phyloP scores from a whole-genome alignment of 2,888 invertebrate genomes.

The Drosophila conformis region DNA sequence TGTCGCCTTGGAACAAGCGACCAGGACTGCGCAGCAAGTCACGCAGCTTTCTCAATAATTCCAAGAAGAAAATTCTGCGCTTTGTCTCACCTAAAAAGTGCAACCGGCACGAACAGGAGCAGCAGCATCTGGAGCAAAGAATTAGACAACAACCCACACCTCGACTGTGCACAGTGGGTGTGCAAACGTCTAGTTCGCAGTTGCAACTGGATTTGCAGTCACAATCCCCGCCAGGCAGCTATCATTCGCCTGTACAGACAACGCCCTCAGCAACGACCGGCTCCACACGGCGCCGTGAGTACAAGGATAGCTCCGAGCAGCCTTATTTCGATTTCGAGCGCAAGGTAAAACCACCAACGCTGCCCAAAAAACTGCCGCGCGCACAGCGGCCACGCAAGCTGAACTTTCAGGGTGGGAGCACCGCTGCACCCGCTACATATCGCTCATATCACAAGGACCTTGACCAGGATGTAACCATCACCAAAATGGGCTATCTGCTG shows the following conservation, averaged over 20 bases:
- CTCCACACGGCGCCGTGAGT: slow-evolving; percentile 28
- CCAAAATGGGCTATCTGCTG: slow-evolving; percentile 83
- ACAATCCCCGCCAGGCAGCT: slow-evolving; percentile 83
- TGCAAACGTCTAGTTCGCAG: slow-evolving; percentile 75
- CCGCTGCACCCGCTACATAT: slow-evolving; percentile 71
- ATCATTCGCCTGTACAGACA: slow-evolving; percentile 81
- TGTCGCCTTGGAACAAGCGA: slow-evolving; percentile 79
- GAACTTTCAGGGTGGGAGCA: slow-evolving; percentile 62
- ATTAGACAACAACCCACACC: slow-evolving; percentile 23
- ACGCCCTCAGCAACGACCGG: slow-evolving; percentile 55
- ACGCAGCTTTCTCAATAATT: slow-evolving; percentile 76
- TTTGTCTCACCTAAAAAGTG: slow-evolving; percentile 81
- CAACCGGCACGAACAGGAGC: slow-evolving; percentile 41
- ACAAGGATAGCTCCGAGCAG: slow-evolving; percentile 31
- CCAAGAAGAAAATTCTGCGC: slow-evolving; percentile 81
- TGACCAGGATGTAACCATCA: slow-evolving; percentile 82
- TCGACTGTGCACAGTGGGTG: slow-evolving; percentile 73
- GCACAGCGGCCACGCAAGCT: slow-evolving; percentile 69
- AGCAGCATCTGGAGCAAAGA: slow-evolving; percentile 3
- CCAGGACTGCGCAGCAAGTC: slow-evolving; percentile 61
- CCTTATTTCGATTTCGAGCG: slow-evolving; percentile 82
- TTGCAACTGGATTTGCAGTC: slow-evolving; percentile 57
- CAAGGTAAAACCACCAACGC: slow-evolving; percentile 78
- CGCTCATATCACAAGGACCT: slow-evolving; percentile 82
- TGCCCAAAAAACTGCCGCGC: slow-evolving; percentile 63